Evolutionary conservation across 2,113 vertebrate genomes (phyloP).

Genomic region (Crotophaga sulcirostris): DNA sequence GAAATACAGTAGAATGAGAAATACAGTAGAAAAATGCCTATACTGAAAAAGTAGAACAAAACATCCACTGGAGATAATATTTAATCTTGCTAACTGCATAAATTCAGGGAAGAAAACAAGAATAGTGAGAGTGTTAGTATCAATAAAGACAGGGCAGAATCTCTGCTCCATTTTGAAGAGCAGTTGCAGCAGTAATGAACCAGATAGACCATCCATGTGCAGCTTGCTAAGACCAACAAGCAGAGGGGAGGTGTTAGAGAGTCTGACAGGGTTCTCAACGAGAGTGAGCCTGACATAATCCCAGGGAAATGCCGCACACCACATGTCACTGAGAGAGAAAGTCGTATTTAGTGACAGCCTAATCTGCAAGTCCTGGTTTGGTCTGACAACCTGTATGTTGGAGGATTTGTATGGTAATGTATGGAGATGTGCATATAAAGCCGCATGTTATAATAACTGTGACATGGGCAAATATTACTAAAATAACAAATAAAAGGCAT

Average conservation of each 20-base stretch:
- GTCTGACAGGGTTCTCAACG: not conserved
- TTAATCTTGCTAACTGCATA: not conserved
- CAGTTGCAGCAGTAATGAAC: not conserved
- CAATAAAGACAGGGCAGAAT: not conserved
- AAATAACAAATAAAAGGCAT: not conserved
- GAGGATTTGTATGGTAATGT: not conserved
- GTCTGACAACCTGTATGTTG: not conserved
- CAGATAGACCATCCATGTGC: not conserved
- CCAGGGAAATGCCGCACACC: not conserved
- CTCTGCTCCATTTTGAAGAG: not conserved
- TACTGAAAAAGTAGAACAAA: not conserved
- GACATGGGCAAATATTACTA: not conserved
- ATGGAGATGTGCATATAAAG: not conserved
- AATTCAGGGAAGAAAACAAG: not conserved
- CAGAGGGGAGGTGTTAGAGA: not conserved
- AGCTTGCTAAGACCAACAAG: not conserved
- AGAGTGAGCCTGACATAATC: not conserved
- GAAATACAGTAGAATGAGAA: not conserved
- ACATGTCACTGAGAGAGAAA: not conserved
- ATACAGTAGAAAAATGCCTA: not conserved
- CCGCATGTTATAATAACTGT: not conserved
- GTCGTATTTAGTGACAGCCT: not conserved
- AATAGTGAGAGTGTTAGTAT: not conserved
- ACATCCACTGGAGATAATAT: not conserved
- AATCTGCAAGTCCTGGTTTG: not conserved